Evolutionary conservation across 1,140 invertebrate species (phyloP), one percentile per base, ranked within the genome.

Genomic region (Bactericera cockerelli): DNA sequence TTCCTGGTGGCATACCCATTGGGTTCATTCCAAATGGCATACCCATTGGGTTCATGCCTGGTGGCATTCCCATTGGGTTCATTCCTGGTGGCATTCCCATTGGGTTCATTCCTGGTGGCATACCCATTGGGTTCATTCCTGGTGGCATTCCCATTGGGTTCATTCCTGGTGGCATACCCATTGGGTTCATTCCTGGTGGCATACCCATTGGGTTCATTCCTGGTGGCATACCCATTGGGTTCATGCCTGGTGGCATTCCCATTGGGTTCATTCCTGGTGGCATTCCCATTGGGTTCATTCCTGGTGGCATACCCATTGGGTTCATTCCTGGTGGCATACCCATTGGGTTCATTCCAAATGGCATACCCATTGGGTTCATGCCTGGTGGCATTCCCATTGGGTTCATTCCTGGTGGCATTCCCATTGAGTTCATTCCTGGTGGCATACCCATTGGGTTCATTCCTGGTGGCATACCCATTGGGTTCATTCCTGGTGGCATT

Each of bases 11-110:
- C 16, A 36, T 36, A 11, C 33, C 33, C 33, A 36, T 36, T 36
- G 33, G 33, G n/a, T n/a, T n/a, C 33, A 36, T 16, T 36, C 33
- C 33, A 36, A 16, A 16, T 36, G 33, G 33, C n/a, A n/a, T n/a
- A n/a, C n/a, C n/a, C n/a, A n/a, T n/a, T n/a, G n/a, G n/a, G n/a
- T n/a, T n/a, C n/a, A n/a, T n/a, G n/a, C n/a, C n/a, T 36, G 10
- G 33, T 36, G 33, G 33, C 33, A 36, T 36, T 11, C 33, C 33
- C 33, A 36, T 36, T 36, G 33, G 33, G n/a, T n/a, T n/a, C 33
- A 36, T 16, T 36, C 33, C 33, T 11, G 33, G 33, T 36, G 42
- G 42, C 42, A 49, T 49, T 49, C 42, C 33, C 42, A 49, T 49
- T 49, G n/a, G 42, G 28, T n/a, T n/a, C 33, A 36, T 36, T 36